phyloP scores from a whole-genome alignment of 2,888 invertebrate genomes.

The Trissolcus brochymenae region DNA sequence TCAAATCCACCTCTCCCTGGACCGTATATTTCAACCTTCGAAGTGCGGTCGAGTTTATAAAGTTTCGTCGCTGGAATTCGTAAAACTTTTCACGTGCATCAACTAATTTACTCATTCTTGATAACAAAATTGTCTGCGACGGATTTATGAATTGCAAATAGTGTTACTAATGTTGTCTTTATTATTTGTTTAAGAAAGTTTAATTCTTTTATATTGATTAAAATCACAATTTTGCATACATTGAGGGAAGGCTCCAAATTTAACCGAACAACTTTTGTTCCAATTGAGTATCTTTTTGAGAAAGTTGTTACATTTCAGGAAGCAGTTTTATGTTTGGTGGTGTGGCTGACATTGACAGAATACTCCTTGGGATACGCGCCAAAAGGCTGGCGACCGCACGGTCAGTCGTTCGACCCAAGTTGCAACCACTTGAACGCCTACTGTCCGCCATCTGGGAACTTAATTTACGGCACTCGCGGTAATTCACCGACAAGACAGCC shows the following conservation, averaged over 20 bases:
- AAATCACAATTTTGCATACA: no score
- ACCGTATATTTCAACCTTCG: constrained; percentile 17
- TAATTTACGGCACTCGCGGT: constrained; percentile 47
- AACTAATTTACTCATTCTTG: constrained; percentile 24
- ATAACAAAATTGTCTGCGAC: no score
- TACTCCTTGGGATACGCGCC: constrained; percentile 61
- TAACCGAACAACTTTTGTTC: no score
- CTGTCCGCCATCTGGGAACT: constrained; percentile 60
- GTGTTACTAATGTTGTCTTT: no score
- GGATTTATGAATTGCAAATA: no score
- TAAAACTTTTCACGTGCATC: constrained; percentile 30
- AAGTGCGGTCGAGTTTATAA: constrained; percentile 38
- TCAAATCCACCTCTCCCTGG: neutral
- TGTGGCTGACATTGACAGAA: constrained; percentile 60
- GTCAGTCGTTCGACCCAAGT: constrained; percentile 66
- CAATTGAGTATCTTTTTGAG: no score
- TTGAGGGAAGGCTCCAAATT: no score
- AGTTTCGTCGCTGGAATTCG: constrained; percentile 31
- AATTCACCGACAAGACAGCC: constrained; percentile 45
- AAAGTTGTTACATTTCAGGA: constrained; percentile 11
- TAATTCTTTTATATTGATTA: no score
- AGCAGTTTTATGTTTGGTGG: constrained; percentile 11
- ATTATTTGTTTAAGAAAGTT: no score
- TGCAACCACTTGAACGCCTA: constrained; percentile 63
- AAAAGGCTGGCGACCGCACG: constrained; percentile 72